A percentile compares a stretch with the other conserved stretches of the same genome.
phyloP scores from a whole-genome alignment of 2,888 invertebrate species.

The Merodon equestris region DNA sequence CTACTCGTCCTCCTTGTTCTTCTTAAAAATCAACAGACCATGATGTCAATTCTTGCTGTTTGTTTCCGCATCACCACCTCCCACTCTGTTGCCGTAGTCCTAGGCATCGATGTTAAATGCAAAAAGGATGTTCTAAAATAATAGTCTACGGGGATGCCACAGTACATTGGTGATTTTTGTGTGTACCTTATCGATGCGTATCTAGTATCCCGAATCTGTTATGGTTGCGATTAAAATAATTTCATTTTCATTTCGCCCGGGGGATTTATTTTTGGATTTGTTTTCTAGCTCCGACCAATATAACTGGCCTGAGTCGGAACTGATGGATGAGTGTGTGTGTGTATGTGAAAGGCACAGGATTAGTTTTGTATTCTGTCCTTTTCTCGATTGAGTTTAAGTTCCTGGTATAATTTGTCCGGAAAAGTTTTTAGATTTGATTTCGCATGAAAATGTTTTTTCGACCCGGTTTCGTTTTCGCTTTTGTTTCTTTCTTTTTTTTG shows the following conservation, averaged over 20 bases:
- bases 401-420: not conserved
- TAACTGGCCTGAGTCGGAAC: slow-evolving; percentile 5
- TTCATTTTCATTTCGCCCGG: slow-evolving; percentile 51
- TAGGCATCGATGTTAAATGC: slow-evolving; percentile 20
- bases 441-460: too few relatives aligned
- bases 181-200: slow-evolving; percentile 48
- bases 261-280: slow-evolving; percentile 57
- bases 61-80: slow-evolving; percentile 3
- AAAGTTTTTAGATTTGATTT: slow-evolving; percentile 34
- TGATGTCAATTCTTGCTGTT: slow-evolving; percentile 40
- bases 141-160: slow-evolving; percentile 9
- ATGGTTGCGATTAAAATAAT: slow-evolving; percentile 59
- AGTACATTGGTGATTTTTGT: slow-evolving; percentile 26
- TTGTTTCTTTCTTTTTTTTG: not conserved
- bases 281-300: slow-evolving; percentile 43
- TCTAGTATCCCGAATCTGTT: slow-evolving; percentile 42
- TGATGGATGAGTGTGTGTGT: not conserved
- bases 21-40: slow-evolving; percentile 49
- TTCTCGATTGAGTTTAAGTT: too few relatives aligned
- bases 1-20: slow-evolving; percentile 15
- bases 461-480: too few relatives aligned
- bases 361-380: slow-evolving; percentile 20
- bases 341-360: slow-evolving; percentile 9
- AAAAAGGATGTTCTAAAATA: slow-evolving; percentile 11
- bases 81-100: not conserved